Base-by-base conservation (phyloP, 2,113 vertebrate species). In the Monopterus albus region DNA sequence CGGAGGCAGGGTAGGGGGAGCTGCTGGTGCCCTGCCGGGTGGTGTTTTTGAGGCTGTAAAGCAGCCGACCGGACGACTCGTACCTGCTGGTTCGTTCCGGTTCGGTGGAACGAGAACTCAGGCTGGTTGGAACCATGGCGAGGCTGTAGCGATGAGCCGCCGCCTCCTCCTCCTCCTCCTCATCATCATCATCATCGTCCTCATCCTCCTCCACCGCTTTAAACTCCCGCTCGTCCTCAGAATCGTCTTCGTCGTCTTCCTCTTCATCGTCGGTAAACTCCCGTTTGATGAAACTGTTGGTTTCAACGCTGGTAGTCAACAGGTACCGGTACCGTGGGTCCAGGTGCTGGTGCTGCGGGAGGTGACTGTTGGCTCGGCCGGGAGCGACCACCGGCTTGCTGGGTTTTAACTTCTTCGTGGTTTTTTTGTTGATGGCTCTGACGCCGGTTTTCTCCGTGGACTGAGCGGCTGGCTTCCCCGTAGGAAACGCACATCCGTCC, bases 21-120 rank as follows among this genome's bases (percentile, higher is more conserved):
- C 90, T 31, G 65, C 93, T 81, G 79, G 91, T 85, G 84, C 91
- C 90, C 89, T 95, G 95, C 83, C 94, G 95, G 78, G 96, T 96
- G 91, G 96, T 96, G 93, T 96, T 95, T 91, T 97, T 96, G 92
- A 96, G 96, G 92, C 94, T 96, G 91, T 96, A 97, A 87, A 95
- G 96, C 73, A 96, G 94, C 63, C 94, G 91, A 2, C 86, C 87
- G 0, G 90, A 43, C 23, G 85, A 79, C 29, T 95, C 95, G 79
- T 96, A 95, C 52, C 94, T 89, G 88, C 95, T 94, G 11, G 94
- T 88, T 18, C 93, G 93, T 64, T 95, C 95, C 50, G 95, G 93
- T 77, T 96, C 95, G 1, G 94, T 87, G 39, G 94, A 94, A 84
- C 93, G 94, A 84, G 94, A 87, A 69, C 94, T 96, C 75, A 94